Evolutionary conservation across 2,113 vertebrate genomes (phyloP).

Genomic region (Steatornis caripensis): DNA sequence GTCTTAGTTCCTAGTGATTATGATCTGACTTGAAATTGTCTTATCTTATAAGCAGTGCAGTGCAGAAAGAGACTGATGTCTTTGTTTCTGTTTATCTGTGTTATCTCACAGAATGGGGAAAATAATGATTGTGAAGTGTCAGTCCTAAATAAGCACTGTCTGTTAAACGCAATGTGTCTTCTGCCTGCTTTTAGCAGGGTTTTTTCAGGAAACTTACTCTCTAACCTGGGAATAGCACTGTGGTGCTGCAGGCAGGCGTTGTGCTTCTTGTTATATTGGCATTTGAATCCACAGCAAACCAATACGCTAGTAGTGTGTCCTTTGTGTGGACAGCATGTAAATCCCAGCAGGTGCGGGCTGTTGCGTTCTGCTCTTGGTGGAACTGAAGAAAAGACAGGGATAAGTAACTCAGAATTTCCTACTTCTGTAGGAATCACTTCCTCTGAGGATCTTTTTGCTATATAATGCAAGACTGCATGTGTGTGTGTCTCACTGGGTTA

Average conservation of each 20-base stretch:
- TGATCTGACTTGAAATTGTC: neutral
- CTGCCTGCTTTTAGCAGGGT: neutral
- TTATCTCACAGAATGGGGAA: neutral
- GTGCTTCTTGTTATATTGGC: neutral
- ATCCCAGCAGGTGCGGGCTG: neutral
- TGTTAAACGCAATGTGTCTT: neutral
- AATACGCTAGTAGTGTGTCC: rapidly evolving
- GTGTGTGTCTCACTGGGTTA: neutral
- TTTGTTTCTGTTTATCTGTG: neutral
- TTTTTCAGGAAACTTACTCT: neutral
- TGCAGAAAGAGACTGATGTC: neutral
- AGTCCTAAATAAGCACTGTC: neutral
- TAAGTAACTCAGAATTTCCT: neutral
- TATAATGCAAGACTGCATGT: neutral
- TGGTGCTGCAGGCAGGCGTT: neutral
- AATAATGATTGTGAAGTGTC: neutral
- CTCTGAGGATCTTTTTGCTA: neutral
- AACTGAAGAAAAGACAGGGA: neutral
- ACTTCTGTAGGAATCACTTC: neutral
- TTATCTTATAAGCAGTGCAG: neutral
- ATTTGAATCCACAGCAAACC: neutral
- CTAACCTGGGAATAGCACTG: neutral
- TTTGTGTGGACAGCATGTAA: neutral
- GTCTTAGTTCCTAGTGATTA: neutral
- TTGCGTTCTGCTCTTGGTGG: neutral